Evolutionary conservation across 2,113 vertebrate genomes (phyloP).

Genomic region (Vulpes ferrilata): DNA sequence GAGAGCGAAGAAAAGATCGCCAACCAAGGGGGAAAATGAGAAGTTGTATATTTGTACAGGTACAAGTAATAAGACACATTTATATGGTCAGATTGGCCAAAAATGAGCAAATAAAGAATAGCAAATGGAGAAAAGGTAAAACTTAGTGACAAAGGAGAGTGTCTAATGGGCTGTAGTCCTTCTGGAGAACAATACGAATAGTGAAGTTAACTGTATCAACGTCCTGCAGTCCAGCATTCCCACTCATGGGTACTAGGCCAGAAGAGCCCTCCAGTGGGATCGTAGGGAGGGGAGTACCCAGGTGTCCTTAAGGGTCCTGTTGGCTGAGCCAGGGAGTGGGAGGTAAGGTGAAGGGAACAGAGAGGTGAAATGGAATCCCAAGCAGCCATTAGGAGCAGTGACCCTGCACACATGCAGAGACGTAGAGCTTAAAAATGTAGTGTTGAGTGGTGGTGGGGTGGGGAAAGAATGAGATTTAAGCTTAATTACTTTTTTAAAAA

Average conservation of each 20-base stretch:
- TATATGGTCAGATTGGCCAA: background rate
- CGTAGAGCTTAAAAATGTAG: background rate
- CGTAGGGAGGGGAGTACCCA: accelerated
- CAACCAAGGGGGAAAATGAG: background rate
- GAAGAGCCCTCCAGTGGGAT: background rate
- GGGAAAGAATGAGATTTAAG: background rate
- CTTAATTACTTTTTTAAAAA: background rate
- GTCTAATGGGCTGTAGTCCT: background rate
- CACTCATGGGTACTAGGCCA: background rate
- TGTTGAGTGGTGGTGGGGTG: background rate
- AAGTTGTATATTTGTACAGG: background rate
- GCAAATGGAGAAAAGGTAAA: background rate
- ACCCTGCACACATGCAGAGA: background rate
- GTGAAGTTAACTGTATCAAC: background rate
- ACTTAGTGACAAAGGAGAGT: accelerated
- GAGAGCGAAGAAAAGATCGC: background rate
- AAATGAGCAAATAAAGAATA: background rate
- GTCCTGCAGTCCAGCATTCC: background rate
- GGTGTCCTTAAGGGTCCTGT: background rate
- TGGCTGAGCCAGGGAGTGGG: too few relatives aligned
- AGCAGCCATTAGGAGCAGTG: background rate
- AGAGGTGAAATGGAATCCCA: background rate
- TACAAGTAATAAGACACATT: background rate
- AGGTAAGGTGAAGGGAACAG: background rate
- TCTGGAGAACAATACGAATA: background rate